Evolutionary conservation across 1,140 invertebrate species (phyloP).

Genomic region (Calycopis cecrops): DNA sequence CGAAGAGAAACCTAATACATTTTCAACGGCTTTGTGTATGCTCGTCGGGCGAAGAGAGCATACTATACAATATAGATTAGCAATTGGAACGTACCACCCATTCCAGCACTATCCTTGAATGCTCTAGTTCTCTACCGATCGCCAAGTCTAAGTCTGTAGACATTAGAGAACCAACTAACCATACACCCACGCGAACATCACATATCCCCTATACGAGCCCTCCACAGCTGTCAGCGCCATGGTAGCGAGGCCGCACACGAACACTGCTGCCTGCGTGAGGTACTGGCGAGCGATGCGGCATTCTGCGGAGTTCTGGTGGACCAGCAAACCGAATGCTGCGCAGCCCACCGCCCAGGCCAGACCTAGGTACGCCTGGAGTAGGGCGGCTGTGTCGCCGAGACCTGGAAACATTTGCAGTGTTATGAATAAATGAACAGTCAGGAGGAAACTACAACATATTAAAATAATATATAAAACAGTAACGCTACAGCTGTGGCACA

Average conservation of each 20-base stretch:
- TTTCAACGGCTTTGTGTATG: too few species aligned
- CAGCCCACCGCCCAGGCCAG: slow-evolving; percentile 89
- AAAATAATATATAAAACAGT: too few species aligned
- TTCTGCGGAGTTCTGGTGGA: slow-evolving; percentile 88
- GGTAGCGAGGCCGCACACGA: slow-evolving; percentile 86
- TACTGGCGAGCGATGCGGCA: slow-evolving; percentile 91
- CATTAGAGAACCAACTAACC: too few species aligned
- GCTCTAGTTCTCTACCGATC: too few species aligned
- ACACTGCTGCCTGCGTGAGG: slow-evolving; percentile 85
- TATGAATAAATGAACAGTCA: not conserved
- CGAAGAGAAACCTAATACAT: too few species aligned
- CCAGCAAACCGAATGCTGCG: slow-evolving; percentile 86
- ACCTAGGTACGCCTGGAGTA: slow-evolving; percentile 87
- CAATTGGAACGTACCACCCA: too few species aligned
- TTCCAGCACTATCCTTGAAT: too few species aligned
- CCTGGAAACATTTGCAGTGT: slow-evolving; percentile 39
- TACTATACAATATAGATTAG: too few species aligned
- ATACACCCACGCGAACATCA: slow-evolving; percentile 90
- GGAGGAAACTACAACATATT: too few species aligned
- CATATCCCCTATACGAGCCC: slow-evolving; percentile 85
- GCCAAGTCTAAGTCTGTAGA: too few species aligned
- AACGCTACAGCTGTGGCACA: too few species aligned
- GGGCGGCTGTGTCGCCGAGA: slow-evolving; percentile 80
- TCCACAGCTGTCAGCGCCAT: slow-evolving; percentile 89
- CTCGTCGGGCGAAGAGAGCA: too few species aligned